Evolutionary conservation across 2,797 vertebrate species (phyloP).

Genomic region (Squalus acanthias): DNA sequence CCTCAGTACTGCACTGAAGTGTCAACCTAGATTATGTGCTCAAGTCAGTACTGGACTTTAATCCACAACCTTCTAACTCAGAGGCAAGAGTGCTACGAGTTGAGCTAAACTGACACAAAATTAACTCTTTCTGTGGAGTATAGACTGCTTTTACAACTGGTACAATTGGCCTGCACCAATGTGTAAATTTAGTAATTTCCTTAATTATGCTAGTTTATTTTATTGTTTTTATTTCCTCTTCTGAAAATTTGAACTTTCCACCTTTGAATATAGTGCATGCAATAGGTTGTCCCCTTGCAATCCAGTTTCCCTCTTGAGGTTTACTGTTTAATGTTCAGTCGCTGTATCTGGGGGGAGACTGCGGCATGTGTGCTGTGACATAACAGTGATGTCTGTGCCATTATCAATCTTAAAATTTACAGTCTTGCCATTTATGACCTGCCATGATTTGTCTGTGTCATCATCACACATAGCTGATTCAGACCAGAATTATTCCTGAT

Average conservation of each 20-base stretch:
- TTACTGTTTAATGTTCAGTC: neutral
- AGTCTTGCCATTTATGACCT: neutral
- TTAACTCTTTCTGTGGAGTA: neutral
- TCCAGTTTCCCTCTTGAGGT: neutral
- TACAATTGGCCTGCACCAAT: neutral
- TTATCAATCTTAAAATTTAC: neutral
- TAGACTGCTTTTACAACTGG: neutral
- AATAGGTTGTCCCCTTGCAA: neutral
- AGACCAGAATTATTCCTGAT: neutral
- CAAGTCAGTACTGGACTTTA: neutral
- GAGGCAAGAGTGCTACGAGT: neutral
- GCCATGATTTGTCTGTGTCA: neutral
- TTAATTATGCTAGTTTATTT: neutral
- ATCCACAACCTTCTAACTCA: neutral
- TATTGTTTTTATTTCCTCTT: neutral
- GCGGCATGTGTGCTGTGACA: neutral
- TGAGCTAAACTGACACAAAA: neutral
- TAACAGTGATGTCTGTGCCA: neutral
- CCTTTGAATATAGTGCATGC: neutral
- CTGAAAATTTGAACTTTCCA: neutral
- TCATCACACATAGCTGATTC: neutral
- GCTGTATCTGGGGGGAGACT: neutral
- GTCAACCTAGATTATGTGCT: neutral
- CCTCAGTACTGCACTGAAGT: neutral
- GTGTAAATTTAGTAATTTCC: neutral